Percentiles rank a stretch among this genome's conserved stretches.
These are phyloP conservation scores for Oreortyx pictus DNA, from an alignment of 2,797 vertebrate genomes.

Conservation along the genomic window DNA sequence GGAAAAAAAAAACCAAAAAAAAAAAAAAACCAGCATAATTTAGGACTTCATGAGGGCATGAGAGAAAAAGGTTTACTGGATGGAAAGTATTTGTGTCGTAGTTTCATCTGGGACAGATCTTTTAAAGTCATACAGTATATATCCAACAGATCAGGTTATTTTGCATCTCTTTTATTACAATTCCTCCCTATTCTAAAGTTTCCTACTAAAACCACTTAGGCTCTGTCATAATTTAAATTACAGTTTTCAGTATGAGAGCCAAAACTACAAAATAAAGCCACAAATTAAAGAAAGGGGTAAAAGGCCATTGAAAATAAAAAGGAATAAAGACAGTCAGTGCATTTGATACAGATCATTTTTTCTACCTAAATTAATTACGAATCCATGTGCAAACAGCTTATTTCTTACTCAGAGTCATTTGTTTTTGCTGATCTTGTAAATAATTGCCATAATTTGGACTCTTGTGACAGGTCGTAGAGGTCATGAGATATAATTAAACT, in stretches of 20 bases:
- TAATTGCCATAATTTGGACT: neutral
- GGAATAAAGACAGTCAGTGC: neutral
- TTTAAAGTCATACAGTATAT: neutral
- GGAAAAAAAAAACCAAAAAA: neutral
- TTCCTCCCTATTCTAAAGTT: neutral
- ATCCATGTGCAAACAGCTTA: neutral
- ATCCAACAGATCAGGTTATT: neutral
- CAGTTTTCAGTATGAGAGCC: neutral
- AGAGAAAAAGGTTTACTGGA: neutral
- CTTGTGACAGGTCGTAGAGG: neutral
- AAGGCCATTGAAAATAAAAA: neutral
- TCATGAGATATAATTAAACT: neutral
- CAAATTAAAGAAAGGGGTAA: neutral
- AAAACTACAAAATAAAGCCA: neutral
- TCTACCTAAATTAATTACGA: neutral
- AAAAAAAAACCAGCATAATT: neutral
- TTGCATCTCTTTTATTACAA: neutral
- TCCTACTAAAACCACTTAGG: neutral
- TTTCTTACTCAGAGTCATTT: neutral
- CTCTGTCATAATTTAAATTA: neutral
- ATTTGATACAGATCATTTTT: neutral
- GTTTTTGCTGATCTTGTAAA: neutral
- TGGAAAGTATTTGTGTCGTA: neutral
- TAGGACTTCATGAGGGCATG: neutral
- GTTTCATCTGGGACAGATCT: neutral